Evolutionary conservation across 2,797 vertebrate genomes (phyloP), one percentile per base, ranked within the genome.

Genomic region (Peromyscus melanophrys): DNA sequence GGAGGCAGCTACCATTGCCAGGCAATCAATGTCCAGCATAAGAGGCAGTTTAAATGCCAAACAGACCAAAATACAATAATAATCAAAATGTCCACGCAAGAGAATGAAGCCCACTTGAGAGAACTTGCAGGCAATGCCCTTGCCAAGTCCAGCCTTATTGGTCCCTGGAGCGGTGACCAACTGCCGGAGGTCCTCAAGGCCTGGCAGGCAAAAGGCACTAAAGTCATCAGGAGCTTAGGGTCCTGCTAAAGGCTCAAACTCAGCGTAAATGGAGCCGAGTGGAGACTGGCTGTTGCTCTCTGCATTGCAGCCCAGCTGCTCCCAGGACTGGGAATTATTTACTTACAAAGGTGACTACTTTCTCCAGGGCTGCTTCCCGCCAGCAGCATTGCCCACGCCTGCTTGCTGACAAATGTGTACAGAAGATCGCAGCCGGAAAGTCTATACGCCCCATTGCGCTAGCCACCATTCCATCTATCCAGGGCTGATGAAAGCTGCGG

Each of bases 381-480:
- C 95, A 96, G 97, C 93, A 95, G 83, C 89, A 63, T 97, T 96
- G 91, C 98, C 97, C 92, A 61, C 6, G 49, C 95, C 94, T 76
- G 97, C 97, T 71, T 86, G 96, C 97, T 98, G 96, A 98, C 95
- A 95, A 94, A 98, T 97, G 96, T 92, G 85, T 96, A 95, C 97
- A 84, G 97, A 98, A 96, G 98, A 98, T 97, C 95, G 43, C 97
- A 98, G 98, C 95, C 89, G 78, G 98, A 96, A 97, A 96, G 97
- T 96, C 97, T 97, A 92, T 97, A 98, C 76, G 85, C 97, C 98
- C 98, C 98, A 97, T 95, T 98, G 98, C 98, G 95, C 94, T 82
- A 98, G 97, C 97, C 97, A 73, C 97, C 90, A 37, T 97, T 97
- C 98, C 97, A 98, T 98, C 97, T 85, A 98, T 96, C 98, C 96